These are phyloP conservation scores for Dasyurus viverrinus DNA, from an alignment of 2,113 vertebrate genomes.

Conservation along the genomic window DNA sequence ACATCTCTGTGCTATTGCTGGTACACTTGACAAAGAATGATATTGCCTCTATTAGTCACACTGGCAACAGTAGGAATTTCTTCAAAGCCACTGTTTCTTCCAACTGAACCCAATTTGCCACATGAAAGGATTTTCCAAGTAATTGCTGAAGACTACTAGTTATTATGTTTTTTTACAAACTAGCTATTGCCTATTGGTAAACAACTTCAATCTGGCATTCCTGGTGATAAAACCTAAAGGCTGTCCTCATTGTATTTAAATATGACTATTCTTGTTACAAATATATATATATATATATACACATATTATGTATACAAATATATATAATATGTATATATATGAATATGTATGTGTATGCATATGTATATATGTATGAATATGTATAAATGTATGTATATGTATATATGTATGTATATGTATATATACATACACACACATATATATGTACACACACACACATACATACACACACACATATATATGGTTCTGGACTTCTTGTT, in stretches of 20 bases:
- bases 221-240: neutral
- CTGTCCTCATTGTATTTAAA: neutral
- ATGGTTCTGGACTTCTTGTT: neutral
- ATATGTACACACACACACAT: neutral
- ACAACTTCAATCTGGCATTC: neutral
- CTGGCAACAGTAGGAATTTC: neutral
- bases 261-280: neutral
- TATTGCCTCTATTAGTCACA: neutral
- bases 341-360: too few relatives aligned
- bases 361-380: too few relatives aligned
- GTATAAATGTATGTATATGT: too few relatives aligned
- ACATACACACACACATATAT: too few relatives aligned
- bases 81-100: neutral
- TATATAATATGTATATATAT: too few relatives aligned
- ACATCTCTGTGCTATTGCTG: neutral
- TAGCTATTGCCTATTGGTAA: neutral
- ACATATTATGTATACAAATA: too few relatives aligned
- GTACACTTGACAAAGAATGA: neutral
- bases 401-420: too few relatives aligned
- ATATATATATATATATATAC: too few relatives aligned
- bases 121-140: neutral
- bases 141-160: neutral
- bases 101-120: neutral
- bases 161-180: neutral
- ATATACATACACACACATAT: too few relatives aligned